These are phyloP conservation scores for Mastomys coucha DNA, from an alignment of 2,113 vertebrate genomes.

Conservation along the genomic window DNA sequence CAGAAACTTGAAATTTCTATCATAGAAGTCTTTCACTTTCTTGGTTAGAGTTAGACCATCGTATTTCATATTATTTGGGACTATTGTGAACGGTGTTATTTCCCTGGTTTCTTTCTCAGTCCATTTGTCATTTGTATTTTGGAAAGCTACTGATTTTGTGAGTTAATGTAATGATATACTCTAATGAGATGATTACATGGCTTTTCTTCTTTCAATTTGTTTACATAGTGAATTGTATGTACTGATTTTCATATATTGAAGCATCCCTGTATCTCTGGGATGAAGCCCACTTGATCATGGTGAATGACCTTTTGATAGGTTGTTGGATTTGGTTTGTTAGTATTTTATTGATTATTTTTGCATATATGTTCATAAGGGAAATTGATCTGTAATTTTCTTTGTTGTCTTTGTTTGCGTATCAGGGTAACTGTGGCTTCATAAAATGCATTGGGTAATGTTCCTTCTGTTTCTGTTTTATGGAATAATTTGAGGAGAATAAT, in stretches of 20 bases:
- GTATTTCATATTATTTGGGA: not conserved
- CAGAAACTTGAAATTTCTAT: not conserved
- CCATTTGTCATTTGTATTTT: not conserved
- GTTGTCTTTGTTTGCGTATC: not conserved
- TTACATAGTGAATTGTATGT: not conserved
- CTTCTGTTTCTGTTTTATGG: not conserved
- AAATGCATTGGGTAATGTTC: not conserved
- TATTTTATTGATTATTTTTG: not conserved
- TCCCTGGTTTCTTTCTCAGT: not conserved
- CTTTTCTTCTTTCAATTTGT: not conserved
- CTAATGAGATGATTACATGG: not conserved
- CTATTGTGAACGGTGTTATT: not conserved
- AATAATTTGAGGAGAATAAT: not conserved
- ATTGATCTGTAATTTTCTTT: not conserved
- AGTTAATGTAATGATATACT: not conserved
- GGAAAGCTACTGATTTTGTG: not conserved
- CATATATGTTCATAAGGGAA: not conserved
- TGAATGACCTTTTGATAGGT: not conserved
- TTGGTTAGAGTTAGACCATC: not conserved
- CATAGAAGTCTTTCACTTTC: not conserved
- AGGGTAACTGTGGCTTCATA: not conserved
- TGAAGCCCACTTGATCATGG: not conserved
- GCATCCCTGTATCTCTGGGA: not conserved
- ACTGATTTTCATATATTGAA: not conserved
- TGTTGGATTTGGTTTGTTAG: not conserved